phyloP scores from a whole-genome alignment of 2,113 vertebrate genomes.

The Ictalurus furcatus region DNA sequence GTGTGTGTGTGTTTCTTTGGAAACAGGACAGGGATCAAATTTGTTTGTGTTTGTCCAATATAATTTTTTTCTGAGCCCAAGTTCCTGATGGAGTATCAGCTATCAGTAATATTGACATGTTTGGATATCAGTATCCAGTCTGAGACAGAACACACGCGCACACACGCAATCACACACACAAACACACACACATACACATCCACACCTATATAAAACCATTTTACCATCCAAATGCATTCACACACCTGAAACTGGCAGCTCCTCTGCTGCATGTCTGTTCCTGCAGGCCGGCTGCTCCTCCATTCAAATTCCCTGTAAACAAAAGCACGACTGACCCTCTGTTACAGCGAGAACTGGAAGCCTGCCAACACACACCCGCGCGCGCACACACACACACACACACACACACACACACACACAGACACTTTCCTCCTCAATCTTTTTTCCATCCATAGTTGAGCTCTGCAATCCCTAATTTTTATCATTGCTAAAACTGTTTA shows the following conservation, averaged over 20 bases:
- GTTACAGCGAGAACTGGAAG: slow-evolving; percentile 50
- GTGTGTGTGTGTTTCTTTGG: slow-evolving; percentile 28
- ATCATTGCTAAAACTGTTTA: slow-evolving; percentile 69
- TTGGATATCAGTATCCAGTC: slow-evolving; percentile 46
- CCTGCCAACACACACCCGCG: slow-evolving; percentile 4
- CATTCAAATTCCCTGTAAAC: slow-evolving; percentile 52
- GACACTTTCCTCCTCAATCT: slow-evolving; percentile 66
- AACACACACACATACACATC: slow-evolving; percentile 31
- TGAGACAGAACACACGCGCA: slow-evolving; percentile 25
- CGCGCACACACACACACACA: slow-evolving; percentile 29
- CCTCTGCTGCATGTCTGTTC: slow-evolving; percentile 45
- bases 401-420: slow-evolving; percentile 37
- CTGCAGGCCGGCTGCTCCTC: slow-evolving; percentile 54
- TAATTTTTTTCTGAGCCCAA: slow-evolving; percentile 27
- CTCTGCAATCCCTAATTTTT: slow-evolving; percentile 64
- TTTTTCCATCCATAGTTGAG: slow-evolving; percentile 54
- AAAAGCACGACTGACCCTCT: slow-evolving; percentile 59
- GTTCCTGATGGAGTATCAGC: slow-evolving; percentile 40
- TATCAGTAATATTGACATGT: slow-evolving; percentile 54
- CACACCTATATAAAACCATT: neutral
- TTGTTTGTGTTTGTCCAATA: slow-evolving; percentile 42
- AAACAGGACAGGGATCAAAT: slow-evolving; percentile 26
- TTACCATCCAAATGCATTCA: slow-evolving; percentile 10
- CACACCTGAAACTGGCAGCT: slow-evolving; percentile 30
- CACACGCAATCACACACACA: slow-evolving; percentile 36